Conservation (phyloP, 2,888 invertebrate genomes). For the Podabrus alpinus region DNA sequence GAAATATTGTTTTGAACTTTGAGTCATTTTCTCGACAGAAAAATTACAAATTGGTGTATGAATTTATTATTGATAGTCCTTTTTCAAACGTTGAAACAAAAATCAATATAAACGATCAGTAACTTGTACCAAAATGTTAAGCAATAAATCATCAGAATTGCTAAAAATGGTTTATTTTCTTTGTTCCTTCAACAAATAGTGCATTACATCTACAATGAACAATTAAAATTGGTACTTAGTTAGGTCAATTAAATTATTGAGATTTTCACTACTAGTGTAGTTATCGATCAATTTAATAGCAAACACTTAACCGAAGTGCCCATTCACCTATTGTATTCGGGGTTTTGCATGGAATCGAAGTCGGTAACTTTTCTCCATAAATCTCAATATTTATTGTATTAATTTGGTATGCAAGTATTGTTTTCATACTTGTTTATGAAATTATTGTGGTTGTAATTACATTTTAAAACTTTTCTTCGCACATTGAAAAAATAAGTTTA, state of each 20-base stretch:
- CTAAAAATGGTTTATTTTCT: neutral
- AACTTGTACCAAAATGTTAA: too few relatives aligned
- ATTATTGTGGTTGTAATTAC: too few relatives aligned
- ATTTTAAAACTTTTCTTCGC: too few relatives aligned
- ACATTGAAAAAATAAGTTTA: too few relatives aligned
- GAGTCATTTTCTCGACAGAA: neutral
- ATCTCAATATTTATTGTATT: neutral
- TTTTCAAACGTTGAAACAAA: too few relatives aligned
- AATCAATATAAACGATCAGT: too few relatives aligned
- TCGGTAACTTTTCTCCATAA: neutral
- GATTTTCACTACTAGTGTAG: neutral
- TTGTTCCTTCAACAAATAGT: neutral
- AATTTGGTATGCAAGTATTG: too few relatives aligned
- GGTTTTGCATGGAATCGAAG: neutral
- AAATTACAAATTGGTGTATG: too few relatives aligned
- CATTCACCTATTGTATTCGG: neutral
- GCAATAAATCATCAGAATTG: neutral
- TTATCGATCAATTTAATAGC: neutral
- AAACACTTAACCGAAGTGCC: neutral
- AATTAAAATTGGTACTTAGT: neutral
- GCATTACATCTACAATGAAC: neutral
- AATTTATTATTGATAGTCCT: too few relatives aligned
- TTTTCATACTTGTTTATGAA: too few relatives aligned
- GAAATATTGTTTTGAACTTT: neutral
- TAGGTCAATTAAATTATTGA: neutral